Percentiles rank a stretch among this genome's conserved stretches.
Evolutionary conservation across 2,797 vertebrate genomes (phyloP).

Genomic region (Ammospiza maritima): DNA sequence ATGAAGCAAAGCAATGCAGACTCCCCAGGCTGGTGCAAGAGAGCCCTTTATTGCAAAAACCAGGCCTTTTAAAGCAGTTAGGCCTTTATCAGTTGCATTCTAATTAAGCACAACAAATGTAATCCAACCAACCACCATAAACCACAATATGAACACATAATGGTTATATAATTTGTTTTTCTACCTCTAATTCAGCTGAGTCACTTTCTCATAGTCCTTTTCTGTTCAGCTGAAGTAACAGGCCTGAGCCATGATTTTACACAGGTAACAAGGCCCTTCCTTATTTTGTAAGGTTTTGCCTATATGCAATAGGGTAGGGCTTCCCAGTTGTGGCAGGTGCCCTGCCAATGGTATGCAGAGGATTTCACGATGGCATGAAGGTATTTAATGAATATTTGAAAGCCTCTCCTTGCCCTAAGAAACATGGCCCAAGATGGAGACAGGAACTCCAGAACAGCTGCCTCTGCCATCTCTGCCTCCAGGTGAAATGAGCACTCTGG

Average conservation of each 20-base stretch:
- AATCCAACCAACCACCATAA: not conserved
- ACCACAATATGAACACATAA: not conserved
- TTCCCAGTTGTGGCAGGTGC: not conserved
- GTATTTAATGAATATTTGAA: not conserved
- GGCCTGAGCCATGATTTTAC: not conserved
- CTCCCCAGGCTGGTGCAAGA: not conserved
- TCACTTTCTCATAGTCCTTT: not conserved
- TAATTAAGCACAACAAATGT: not conserved
- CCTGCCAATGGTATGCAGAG: not conserved
- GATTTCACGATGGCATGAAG: not conserved
- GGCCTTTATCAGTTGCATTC: not conserved
- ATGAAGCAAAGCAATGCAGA: accelerated
- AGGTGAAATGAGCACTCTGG: not conserved
- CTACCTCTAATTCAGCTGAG: not conserved
- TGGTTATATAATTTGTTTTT: not conserved
- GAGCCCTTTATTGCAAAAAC: not conserved
- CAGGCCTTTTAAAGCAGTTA: not conserved
- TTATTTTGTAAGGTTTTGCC: not conserved
- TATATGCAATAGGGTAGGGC: not conserved
- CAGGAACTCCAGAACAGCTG: not conserved
- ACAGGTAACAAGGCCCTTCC: not conserved
- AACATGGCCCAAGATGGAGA: not conserved
- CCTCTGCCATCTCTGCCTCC: not conserved
- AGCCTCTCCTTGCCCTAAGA: not conserved
- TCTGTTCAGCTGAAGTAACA: not conserved